Evolutionary conservation across 2,888 invertebrate genomes (phyloP).

Genomic region (Diplazon laetatorius): DNA sequence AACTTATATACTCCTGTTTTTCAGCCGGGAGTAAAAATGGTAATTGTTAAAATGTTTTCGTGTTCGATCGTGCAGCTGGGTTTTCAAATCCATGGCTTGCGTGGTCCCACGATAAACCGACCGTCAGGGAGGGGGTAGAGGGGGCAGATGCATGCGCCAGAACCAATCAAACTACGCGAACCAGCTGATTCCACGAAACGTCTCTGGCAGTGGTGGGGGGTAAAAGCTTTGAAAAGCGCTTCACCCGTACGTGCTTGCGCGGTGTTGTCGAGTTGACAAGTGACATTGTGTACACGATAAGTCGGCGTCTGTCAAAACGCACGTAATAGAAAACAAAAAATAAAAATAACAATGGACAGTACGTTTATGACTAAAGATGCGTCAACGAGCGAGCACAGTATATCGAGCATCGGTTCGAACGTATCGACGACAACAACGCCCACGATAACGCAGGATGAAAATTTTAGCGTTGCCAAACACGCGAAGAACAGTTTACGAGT

Average conservation of each 20-base stretch:
- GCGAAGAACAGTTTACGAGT: constrained; percentile 91
- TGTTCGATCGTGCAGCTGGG: no score
- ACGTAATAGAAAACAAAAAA: constrained; percentile 38
- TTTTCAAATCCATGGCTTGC: no score
- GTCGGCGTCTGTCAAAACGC: constrained; percentile 52
- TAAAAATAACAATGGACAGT: constrained; percentile 69
- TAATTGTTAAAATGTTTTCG: no score
- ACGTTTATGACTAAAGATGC: constrained; percentile 74
- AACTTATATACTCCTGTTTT: no score
- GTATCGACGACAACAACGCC: constrained; percentile 66
- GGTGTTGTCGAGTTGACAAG: constrained; percentile 14
- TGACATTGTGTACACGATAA: constrained; percentile 51
- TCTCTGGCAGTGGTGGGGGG: neutral
- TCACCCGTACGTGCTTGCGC: neutral
- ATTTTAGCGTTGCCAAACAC: constrained; percentile 90
- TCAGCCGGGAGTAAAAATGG: no score
- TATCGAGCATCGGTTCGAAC: constrained; percentile 75
- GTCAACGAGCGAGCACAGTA: constrained; percentile 78
- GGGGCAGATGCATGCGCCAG: no score
- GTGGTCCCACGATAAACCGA: no score
- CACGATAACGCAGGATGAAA: constrained; percentile 89
- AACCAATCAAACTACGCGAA: no score
- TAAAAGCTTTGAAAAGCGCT: neutral
- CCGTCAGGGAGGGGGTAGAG: no score
- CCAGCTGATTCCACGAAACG: neutral